phyloP scores from a whole-genome alignment of 2,888 invertebrate genomes.

The Falcaria lacertinaria region DNA sequence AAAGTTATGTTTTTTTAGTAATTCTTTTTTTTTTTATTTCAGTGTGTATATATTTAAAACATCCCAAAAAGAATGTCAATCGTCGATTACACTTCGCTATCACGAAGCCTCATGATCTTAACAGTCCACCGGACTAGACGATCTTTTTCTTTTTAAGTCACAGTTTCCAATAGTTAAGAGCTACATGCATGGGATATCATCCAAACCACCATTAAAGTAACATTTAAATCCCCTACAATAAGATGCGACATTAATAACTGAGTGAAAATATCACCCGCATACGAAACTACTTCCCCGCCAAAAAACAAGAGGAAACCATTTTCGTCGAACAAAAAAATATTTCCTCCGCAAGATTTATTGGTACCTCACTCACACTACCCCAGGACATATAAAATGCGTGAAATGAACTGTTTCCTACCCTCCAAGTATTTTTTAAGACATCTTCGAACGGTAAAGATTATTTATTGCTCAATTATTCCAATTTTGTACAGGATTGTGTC shows the following conservation, averaged over 20 bases:
- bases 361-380: slow-evolving; percentile 49
- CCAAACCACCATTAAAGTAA: not conserved
- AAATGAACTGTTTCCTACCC: slow-evolving; percentile 73
- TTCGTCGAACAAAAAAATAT: slow-evolving; percentile 74
- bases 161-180: too few relatives aligned
- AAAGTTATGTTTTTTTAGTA: too few relatives aligned
- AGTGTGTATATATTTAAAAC: too few relatives aligned
- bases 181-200: too few relatives aligned
- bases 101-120: too few relatives aligned
- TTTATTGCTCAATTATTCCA: slow-evolving; percentile 71
- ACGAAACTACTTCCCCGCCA: slow-evolving; percentile 44
- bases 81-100: too few relatives aligned
- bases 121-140: too few relatives aligned
- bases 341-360: slow-evolving; percentile 72
- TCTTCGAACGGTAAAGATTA: slow-evolving; percentile 45
- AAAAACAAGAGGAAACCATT: slow-evolving; percentile 74
- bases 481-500: slow-evolving; percentile 33
- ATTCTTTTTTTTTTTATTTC: too few relatives aligned
- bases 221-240: slow-evolving; percentile 25
- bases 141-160: too few relatives aligned
- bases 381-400: slow-evolving; percentile 69
- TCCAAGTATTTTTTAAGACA: slow-evolving; percentile 23
- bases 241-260: slow-evolving; percentile 50
- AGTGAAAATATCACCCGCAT: slow-evolving; percentile 18
- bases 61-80: too few relatives aligned